These are phyloP conservation scores for Lycaena phlaeas DNA, from an alignment of 2,888 invertebrate genomes.

Conservation along the genomic window DNA sequence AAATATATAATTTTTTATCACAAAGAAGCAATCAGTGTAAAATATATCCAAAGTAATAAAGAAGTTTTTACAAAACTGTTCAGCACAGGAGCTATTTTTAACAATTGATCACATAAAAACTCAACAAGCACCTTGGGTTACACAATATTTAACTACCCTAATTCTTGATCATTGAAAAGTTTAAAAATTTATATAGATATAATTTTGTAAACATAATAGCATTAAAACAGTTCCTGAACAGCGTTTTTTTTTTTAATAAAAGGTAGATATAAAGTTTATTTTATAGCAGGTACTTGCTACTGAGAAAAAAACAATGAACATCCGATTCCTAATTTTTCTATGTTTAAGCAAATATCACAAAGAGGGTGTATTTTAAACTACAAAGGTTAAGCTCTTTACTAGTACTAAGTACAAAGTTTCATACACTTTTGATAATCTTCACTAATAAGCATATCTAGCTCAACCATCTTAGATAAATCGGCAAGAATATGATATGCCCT, in stretches of 20 bases:
- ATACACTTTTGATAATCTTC: neutral
- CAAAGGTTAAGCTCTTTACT: conserved; percentile 4
- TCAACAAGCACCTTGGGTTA: conserved; percentile 6
- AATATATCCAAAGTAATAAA: conserved; percentile 1
- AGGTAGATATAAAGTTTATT: neutral
- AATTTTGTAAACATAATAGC: neutral
- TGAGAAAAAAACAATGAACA: neutral
- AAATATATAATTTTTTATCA: conserved; percentile 4
- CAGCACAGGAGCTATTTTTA: neutral
- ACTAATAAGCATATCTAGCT: neutral
- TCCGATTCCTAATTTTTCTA: neutral
- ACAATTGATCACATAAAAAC: conserved; percentile 2
- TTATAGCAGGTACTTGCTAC: neutral
- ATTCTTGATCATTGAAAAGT: neutral
- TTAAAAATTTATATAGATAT: conserved; percentile 1
- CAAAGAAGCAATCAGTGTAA: conserved; percentile 5
- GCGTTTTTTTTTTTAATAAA: too few relatives aligned
- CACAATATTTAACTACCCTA: neutral
- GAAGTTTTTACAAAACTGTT: neutral
- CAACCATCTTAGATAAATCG: neutral
- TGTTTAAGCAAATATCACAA: conserved; percentile 2
- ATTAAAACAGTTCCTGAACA: neutral
- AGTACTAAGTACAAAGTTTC: conserved; percentile 6
- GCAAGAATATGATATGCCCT: conserved; percentile 4
- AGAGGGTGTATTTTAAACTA: conserved; percentile 5